Evolutionary conservation across 2,113 vertebrate species (phyloP), one percentile per base, ranked within the genome.

Genomic region (Hepsetus odoe): DNA sequence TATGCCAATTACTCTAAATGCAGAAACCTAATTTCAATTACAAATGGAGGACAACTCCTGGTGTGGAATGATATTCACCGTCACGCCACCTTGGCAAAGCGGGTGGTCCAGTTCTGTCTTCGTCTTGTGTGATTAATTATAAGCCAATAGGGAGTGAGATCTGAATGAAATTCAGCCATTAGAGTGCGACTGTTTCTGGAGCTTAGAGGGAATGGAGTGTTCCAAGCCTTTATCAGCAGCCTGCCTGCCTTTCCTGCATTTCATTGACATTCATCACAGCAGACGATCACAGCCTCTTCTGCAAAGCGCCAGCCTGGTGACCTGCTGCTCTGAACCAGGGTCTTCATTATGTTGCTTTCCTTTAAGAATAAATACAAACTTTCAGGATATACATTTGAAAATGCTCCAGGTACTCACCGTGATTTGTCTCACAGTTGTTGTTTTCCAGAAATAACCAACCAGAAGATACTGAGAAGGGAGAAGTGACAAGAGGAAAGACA

Each of bases 101-200:
- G 8, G 26, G 46, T 46, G 38, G 18, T 65, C 35, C 69, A n/a
- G 0, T 13, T 68, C 70, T 73, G 71, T 76, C 76, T 56, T 53
- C 42, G n/a, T 46, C 16, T 65, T n/a, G 44, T 42, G 56, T 42
- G 66, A 77, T 70, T 74, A 70, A 75, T 75, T 80, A 51, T 22
- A 13, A 35, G 28, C 12, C 46, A 59, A 61, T 28, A 77, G 64
- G 2, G 58, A 70, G 67, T 61, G 33, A 67, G 74, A 70, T 66
- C 42, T 64, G 82, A 80, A 83, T 77, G 49, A 74, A 74, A 77
- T 65, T 33, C 44, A 55, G 72, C 56, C 46, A 78, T 84, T 81
- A 74, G 44, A 68, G 74, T 62, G 30, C 11, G 32, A 22, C 51
- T 14, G 26, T 71, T 64, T 76, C 74, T 0, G 62, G 14, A 18